Evolutionary conservation across 2,113 vertebrate species (phyloP), one percentile per base, ranked within the genome.

Genomic region (Dasyprocta punctata): DNA sequence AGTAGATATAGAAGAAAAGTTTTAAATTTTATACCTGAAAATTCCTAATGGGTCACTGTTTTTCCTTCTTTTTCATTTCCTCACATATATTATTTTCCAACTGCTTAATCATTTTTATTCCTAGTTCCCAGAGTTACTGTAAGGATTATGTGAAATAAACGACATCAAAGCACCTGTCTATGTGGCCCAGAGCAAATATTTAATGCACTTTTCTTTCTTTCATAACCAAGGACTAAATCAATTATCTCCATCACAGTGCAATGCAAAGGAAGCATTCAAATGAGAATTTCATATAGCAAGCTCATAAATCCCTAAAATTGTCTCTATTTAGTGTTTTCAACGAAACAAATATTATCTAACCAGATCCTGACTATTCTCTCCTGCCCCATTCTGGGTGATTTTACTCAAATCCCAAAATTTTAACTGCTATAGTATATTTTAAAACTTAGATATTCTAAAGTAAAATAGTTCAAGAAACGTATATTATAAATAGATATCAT

Each of bases 361-460:
- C n/a, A 93, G 26, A 90, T 85, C 6, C 47, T 78, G 83, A 69
- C 7, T 61, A 52, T 83, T 92, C 56, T 90, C 20, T 96, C 67
- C 60, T 11, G 90, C 38, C 26, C 80, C 28, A 77, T 7, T 30
- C 28, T 54, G 28, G 41, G 75, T 52, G 81, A 69, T 82, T 92
- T 82, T 85, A 92, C 38, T 36, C 63, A 90, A 90, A 96, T 77
- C 17, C 20, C 60, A 96, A 94, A 94, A 49, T 82, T 95, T 94
- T 41, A 73, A 65, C n/a, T 95, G 88, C 85, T 83, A 83, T 7
- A n/a, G n/a, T 47, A 1, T 86, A 44, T 96, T 95, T 90, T 86
- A 92, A 96, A 97, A 90, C 61, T 94, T 73, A 94, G 44, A 86
- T 94, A 92, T 91, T 81, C 89, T 83, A 90, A 94, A 56, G 12